Evolutionary conservation across 64 coral and sea anemone genomes (phyloP).

Genomic region (Montipora sp.): DNA sequence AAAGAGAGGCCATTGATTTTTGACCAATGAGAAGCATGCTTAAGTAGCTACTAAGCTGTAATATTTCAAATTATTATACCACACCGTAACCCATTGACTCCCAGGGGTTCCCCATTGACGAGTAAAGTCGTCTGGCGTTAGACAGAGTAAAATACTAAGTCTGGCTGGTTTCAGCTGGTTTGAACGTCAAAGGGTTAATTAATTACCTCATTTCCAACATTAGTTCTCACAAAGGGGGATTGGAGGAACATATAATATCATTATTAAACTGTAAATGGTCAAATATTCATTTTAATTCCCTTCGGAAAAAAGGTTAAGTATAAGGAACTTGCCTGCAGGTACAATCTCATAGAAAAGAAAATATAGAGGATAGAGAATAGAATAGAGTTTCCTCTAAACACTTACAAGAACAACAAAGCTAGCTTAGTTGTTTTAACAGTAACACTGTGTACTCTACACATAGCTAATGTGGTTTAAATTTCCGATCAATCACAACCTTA

Average conservation of each 20-base stretch:
- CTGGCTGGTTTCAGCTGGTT: no score
- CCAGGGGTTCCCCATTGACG: no score
- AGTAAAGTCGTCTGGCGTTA: no score
- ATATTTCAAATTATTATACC: constrained; percentile 5
- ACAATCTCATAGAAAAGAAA: constrained; percentile 5
- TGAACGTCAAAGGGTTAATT: neutral
- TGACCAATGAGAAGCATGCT: neutral
- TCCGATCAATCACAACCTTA: neutral
- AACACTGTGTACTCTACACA: neutral
- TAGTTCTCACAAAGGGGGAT: neutral
- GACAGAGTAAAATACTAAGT: neutral
- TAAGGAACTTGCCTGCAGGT: neutral
- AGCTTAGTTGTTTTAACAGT: neutral
- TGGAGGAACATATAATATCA: neutral
- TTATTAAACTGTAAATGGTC: neutral
- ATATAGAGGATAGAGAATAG: constrained; percentile 1
- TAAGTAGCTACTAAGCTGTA: neutral
- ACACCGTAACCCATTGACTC: neutral
- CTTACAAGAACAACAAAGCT: constrained; percentile 4
- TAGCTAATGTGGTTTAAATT: neutral
- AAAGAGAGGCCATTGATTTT: no score
- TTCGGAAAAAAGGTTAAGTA: neutral
- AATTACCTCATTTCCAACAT: neutral
- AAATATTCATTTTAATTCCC: neutral
- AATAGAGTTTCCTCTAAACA: neutral